Percentiles rank a stretch among this genome's conserved stretches.
Evolutionary conservation across 2,888 invertebrate genomes (phyloP).

Genomic region (Oscheius onirici): DNA sequence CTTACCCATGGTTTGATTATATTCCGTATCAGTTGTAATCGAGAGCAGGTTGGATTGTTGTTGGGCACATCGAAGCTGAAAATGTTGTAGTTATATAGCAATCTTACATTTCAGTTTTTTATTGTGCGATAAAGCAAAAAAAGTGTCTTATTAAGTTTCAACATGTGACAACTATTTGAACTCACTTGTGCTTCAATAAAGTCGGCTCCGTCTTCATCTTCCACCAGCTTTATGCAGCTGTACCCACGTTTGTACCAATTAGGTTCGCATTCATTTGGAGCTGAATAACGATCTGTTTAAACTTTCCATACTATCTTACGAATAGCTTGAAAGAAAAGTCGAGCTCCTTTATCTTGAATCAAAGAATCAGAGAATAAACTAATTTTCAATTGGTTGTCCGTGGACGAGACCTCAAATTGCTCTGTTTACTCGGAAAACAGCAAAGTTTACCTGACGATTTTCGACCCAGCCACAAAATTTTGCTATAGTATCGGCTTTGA

Average conservation of each 20-base stretch:
- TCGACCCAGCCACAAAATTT: slow-evolving; percentile 24
- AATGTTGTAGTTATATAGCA: not conserved
- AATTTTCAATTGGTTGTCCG: slow-evolving; percentile 22
- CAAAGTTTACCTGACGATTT: slow-evolving; percentile 14
- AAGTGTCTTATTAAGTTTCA: not conserved
- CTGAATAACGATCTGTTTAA: not conserved
- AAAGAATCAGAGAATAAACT: slow-evolving; percentile 37
- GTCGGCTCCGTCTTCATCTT: slow-evolving; percentile 9
- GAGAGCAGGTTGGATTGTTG: slow-evolving; percentile 29
- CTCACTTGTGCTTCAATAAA: slow-evolving; percentile 29
- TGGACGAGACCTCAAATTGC: slow-evolving; percentile 34
- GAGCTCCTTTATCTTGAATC: slow-evolving; percentile 34
- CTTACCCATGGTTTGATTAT: slow-evolving; percentile 21
- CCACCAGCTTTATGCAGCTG: slow-evolving; percentile 9
- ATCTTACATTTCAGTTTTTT: not conserved
- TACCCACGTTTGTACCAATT: slow-evolving; percentile 7
- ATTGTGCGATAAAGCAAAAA: too few relatives aligned
- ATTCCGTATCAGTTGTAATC: slow-evolving; percentile 12
- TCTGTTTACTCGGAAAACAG: not conserved
- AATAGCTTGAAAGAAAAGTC: slow-evolving; percentile 34
- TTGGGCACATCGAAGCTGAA: slow-evolving; percentile 28
- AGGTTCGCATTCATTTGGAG: slow-evolving; percentile 29
- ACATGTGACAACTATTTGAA: not conserved
- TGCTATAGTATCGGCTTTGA: slow-evolving; percentile 27
- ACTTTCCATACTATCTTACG: slow-evolving; percentile 21